phyloP scores from a whole-genome alignment of 2,888 invertebrate species.

The Taenaris catops region DNA sequence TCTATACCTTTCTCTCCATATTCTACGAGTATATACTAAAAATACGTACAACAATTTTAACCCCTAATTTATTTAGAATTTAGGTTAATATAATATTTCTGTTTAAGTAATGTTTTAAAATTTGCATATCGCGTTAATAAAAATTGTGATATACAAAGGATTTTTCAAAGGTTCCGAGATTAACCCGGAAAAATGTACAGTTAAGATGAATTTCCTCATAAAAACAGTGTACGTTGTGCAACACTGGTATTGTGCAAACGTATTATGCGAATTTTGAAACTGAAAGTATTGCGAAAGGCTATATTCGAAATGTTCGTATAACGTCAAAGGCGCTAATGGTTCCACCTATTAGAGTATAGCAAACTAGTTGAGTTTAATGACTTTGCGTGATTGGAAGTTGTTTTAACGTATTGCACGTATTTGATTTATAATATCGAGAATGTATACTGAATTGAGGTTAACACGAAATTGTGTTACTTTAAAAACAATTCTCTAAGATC shows the following conservation, averaged over 20 bases:
- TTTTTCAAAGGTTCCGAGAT: slow-evolving; percentile 2
- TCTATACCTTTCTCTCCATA: too few species aligned
- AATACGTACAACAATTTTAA: too few species aligned
- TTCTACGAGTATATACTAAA: too few species aligned
- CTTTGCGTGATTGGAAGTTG: slow-evolving; percentile 12
- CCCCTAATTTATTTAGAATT: too few species aligned
- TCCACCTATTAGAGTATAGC: slow-evolving; percentile 36
- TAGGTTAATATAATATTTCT: too few species aligned
- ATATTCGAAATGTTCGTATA: slow-evolving; percentile 24
- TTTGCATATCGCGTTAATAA: too few species aligned
- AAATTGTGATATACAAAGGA: too few species aligned
- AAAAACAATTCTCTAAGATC: not conserved
- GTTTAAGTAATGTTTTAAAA: too few species aligned
- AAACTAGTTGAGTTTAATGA: slow-evolving; percentile 9
- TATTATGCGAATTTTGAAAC: slow-evolving; percentile 38
- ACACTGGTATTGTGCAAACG: slow-evolving; percentile 31
- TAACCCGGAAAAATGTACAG: slow-evolving; percentile 1
- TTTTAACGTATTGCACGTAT: not conserved
- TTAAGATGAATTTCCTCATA: slow-evolving; percentile 12
- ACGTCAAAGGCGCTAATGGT: slow-evolving; percentile 43
- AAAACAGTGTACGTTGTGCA: slow-evolving; percentile 15
- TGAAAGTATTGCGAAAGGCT: slow-evolving; percentile 35
- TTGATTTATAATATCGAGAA: slow-evolving; percentile 8
- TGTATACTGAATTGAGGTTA: slow-evolving; percentile 7
- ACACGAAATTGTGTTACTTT: not conserved